Conservation (phyloP, 2,888 invertebrate species). For the Drosophila fungiperda region DNA sequence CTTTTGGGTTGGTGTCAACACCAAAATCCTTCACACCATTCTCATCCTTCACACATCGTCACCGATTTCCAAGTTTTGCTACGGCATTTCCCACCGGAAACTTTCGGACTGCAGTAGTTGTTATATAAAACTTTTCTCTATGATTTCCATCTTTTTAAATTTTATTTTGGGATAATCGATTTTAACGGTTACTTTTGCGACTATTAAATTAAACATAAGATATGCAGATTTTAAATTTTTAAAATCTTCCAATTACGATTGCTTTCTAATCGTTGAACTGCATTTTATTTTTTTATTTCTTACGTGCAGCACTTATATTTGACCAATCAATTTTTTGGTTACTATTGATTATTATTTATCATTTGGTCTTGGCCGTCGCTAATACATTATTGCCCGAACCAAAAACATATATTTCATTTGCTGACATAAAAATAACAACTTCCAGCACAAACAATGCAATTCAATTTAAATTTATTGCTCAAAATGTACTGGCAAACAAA, state of each 20-base stretch:
- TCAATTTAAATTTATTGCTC: slow-evolving; percentile 24
- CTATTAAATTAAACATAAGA: background rate
- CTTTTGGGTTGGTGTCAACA: slow-evolving; percentile 45
- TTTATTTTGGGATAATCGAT: background rate
- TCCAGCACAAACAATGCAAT: slow-evolving; percentile 13
- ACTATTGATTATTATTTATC: too few relatives aligned
- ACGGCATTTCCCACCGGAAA: slow-evolving; percentile 25
- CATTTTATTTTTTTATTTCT: too few relatives aligned
- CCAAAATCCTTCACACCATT: slow-evolving; percentile 22
- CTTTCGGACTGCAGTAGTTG: slow-evolving; percentile 25
- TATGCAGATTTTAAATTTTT: background rate
- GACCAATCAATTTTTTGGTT: too few relatives aligned
- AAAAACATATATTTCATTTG: background rate
- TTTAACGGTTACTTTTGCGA: background rate
- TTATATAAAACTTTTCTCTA: slow-evolving; percentile 14
- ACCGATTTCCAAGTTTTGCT: slow-evolving; percentile 11
- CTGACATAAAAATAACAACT: background rate
- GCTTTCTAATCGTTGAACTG: background rate
- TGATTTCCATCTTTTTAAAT: background rate
- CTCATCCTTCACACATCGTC: background rate
- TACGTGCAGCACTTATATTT: too few relatives aligned
- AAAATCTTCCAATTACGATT: background rate
- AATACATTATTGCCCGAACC: background rate
- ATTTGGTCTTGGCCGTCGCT: background rate
- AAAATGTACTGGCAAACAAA: background rate